A percentile compares a stretch with the other conserved stretches of the same genome.
phyloP scores from a whole-genome alignment of 2,113 vertebrate species.

The Eubucco bourcierii region DNA sequence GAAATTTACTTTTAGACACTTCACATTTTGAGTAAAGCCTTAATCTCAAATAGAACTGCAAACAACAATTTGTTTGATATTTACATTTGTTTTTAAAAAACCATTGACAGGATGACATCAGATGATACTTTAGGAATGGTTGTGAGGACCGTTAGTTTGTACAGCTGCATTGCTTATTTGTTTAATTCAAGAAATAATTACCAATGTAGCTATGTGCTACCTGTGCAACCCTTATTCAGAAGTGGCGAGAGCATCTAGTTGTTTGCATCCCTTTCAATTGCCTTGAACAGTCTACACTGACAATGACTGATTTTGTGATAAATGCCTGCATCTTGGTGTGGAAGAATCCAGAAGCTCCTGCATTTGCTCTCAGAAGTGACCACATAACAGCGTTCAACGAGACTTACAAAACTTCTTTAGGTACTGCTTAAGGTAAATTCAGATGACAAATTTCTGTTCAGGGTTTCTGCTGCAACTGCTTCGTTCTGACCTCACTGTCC shows the following conservation, averaged over 20 bases:
- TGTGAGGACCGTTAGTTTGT: background rate
- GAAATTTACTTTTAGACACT: background rate
- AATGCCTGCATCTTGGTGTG: background rate
- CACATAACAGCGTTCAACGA: background rate
- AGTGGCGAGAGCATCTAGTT: background rate
- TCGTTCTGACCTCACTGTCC: background rate
- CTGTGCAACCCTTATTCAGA: background rate
- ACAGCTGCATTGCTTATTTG: background rate
- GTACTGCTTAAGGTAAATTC: background rate
- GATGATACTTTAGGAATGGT: background rate
- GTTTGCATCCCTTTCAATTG: background rate
- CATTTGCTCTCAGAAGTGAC: background rate
- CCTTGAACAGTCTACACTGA: background rate
- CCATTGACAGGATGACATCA: accelerated
- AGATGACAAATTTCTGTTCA: background rate
- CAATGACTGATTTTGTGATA: background rate
- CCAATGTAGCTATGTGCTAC: background rate
- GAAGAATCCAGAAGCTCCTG: background rate
- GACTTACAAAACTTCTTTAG: background rate
- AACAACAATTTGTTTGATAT: background rate
- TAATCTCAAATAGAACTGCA: background rate
- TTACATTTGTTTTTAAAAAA: background rate
- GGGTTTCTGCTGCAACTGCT: background rate
- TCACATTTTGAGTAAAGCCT: background rate
- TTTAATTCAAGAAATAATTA: background rate